Percentiles rank a stretch among this genome's conserved stretches.
phyloP scores from a whole-genome alignment of 2,113 vertebrate genomes.

The Jaculus jaculus region DNA sequence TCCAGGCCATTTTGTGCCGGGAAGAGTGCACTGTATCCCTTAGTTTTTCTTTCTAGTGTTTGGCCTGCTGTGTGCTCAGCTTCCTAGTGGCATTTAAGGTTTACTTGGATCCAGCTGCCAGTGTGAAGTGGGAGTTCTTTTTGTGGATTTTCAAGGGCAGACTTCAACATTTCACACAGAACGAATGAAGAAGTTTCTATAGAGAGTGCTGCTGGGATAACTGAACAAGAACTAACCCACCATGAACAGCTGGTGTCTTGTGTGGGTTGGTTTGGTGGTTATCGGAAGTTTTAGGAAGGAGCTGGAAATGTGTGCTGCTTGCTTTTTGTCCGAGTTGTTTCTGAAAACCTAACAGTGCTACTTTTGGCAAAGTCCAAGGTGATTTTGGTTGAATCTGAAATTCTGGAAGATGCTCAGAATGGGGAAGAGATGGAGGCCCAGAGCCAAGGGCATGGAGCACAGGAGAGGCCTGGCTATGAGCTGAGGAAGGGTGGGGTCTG shows the following conservation, averaged over 20 bases:
- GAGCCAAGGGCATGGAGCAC: background rate
- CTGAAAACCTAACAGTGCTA: background rate
- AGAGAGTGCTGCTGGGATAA: conserved; percentile 6
- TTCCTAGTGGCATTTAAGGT: conserved; percentile 14
- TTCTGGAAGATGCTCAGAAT: background rate
- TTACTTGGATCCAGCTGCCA: background rate
- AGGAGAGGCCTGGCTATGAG: background rate
- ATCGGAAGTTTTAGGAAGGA: background rate
- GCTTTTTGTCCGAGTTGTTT: conserved; percentile 12
- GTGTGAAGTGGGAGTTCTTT: background rate
- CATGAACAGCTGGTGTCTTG: background rate
- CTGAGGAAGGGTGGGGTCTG: background rate
- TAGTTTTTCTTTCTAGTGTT: background rate
- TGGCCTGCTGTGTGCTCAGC: background rate
- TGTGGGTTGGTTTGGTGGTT: background rate
- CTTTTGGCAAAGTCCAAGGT: conserved; percentile 33
- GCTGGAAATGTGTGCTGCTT: conserved; percentile 21
- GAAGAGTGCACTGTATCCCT: background rate
- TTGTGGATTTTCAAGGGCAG: background rate
- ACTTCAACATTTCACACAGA: background rate
- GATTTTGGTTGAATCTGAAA: conserved; percentile 42
- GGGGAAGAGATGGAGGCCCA: background rate
- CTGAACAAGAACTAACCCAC: conserved; percentile 16
- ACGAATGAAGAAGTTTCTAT: conserved; percentile 32
- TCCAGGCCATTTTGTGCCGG: too few relatives aligned